Evolutionary conservation across 2,113 vertebrate genomes (phyloP).

Genomic region (Limnothrissa miodon): DNA sequence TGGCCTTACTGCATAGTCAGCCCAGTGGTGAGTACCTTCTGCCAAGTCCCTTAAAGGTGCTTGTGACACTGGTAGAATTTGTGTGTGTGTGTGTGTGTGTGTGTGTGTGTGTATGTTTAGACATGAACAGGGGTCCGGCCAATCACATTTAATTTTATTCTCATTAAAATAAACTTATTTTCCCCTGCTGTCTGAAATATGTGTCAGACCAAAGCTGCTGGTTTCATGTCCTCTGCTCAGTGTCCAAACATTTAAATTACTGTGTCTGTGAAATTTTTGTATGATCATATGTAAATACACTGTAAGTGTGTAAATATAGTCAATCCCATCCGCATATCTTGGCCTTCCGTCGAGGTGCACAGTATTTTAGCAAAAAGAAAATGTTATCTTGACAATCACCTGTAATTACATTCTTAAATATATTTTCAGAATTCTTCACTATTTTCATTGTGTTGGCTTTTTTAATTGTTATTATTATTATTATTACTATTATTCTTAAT

Average conservation of each 20-base stretch:
- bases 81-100: background rate
- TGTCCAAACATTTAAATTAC: conserved; percentile 45
- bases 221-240: conserved; percentile 15
- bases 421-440: conserved; percentile 48
- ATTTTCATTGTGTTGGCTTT: background rate
- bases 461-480: no score
- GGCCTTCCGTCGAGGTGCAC: conserved; percentile 51
- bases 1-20: background rate
- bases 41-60: conserved; percentile 16
- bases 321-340: conserved; percentile 52
- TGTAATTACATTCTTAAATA: conserved; percentile 66
- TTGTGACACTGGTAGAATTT: no score
- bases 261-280: conserved; percentile 54
- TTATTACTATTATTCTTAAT: background rate
- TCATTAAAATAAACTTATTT: background rate
- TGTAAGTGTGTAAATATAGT: conserved; percentile 54
- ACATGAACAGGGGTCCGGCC: background rate
- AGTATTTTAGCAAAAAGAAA: conserved; percentile 53
- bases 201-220: conserved; percentile 43
- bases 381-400: conserved; percentile 69
- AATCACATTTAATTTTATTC: background rate
- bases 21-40: conserved; percentile 19
- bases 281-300: conserved; percentile 63
- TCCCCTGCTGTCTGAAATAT: conserved; percentile 2
- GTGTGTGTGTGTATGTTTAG: background rate